Base-by-base conservation (phyloP, 1,140 invertebrate genomes). In the Schlechtendalia chinensis region DNA sequence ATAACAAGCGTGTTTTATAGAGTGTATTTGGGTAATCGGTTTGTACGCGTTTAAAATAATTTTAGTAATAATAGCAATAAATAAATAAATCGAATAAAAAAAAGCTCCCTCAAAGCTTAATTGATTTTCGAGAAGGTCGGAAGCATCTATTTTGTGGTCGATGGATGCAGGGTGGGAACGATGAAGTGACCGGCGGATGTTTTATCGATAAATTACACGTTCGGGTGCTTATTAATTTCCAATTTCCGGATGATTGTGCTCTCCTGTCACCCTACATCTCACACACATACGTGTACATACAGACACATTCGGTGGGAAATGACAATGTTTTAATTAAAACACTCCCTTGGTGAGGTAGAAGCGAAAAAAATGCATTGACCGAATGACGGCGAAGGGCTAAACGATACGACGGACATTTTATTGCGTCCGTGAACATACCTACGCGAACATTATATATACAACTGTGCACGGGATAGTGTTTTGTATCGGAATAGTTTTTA, bases 211-310 rank as follows among this genome's bases (percentile, higher is more conserved):
- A 47, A 67, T 47, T 67, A 67, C 39, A 3, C n/a, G 65, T 47
- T 24, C 14, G n/a, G 39, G 5, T 47, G 65, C 65, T 67, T 67
- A 67, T 67, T 67, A 67, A 47, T 67, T 67, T 67, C 39, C 39
- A 32, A 67, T 67, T 67, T 67, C n/a, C 65, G 86, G 83, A 47
- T n/a, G 63, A 22, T 24, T 24, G 22, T 24, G 56, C n/a, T 12
- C 47, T 12, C 10, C 47, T 12, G 47, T 14, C 14, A 50, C 14
- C 47, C 8, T 14, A 50, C 47, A 50, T 50, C 47, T 6, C 47
- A 5, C 63, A 12, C 19, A 39, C 19, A n/a, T 0, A 65, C 63
- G n/a, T 5, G 39, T 11, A 65, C 63, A 5, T 19, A n/a, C 10
- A 65, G 19, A 56, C 12, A 24, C 56, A 22, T 11, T 14, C 17